Percentiles rank a stretch among this genome's conserved stretches.
Conservation (phyloP, 1,140 invertebrate species). For the Penaeus japonicus region DNA sequence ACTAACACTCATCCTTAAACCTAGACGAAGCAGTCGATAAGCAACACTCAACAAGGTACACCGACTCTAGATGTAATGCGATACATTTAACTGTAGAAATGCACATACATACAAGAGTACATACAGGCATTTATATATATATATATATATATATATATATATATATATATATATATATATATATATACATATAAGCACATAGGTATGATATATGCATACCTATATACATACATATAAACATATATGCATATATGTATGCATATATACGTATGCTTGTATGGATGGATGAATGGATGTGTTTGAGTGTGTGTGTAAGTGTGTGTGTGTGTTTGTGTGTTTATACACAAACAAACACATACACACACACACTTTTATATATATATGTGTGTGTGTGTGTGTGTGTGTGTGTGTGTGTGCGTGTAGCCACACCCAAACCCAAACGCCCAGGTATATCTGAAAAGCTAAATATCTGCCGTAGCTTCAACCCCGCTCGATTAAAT, state of each 20-base stretch:
- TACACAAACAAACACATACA: conserved; percentile 38
- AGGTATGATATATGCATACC: not conserved
- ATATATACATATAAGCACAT: too few relatives aligned
- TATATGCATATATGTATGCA: not conserved
- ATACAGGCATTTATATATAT: too few relatives aligned
- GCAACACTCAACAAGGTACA: too few relatives aligned
- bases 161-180: too few relatives aligned
- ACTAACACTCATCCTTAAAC: too few relatives aligned
- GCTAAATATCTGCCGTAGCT: too few relatives aligned
- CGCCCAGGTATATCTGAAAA: not conserved
- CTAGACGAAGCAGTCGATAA: too few relatives aligned
- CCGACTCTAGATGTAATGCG: too few relatives aligned
- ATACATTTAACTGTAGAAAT: too few relatives aligned
- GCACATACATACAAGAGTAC: too few relatives aligned
- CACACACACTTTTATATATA: conserved; percentile 29
- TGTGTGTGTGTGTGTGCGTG: not conserved
- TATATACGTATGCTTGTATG: not conserved
- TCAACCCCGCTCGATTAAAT: too few relatives aligned
- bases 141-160: too few relatives aligned
- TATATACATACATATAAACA: not conserved
- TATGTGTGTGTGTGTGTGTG: conserved; percentile 16
- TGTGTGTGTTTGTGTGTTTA: conserved; percentile 25
- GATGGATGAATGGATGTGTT: not conserved
- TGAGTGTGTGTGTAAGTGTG: not conserved
- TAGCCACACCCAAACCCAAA: not conserved